These are phyloP conservation scores for Mustela erminea DNA, from an alignment of 2,797 vertebrate species.

Conservation along the genomic window DNA sequence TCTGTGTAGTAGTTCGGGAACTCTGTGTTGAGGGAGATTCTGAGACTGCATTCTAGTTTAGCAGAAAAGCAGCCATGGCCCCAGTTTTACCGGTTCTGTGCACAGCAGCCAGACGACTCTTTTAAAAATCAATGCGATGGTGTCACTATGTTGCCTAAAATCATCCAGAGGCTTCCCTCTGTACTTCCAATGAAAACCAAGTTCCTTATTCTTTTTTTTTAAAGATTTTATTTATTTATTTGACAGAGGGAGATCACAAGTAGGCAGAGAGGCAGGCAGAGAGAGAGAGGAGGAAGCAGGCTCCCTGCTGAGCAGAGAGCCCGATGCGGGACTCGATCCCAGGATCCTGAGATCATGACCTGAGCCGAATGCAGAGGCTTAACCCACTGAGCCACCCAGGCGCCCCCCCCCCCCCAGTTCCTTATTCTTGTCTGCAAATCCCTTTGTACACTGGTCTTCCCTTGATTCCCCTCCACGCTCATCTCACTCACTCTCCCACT, in stretches of 20 bases:
- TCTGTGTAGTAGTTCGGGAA: neutral
- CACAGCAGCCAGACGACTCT: neutral
- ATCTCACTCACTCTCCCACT: neutral
- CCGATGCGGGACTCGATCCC: too few relatives aligned
- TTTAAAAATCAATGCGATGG: slow-evolving; percentile 30
- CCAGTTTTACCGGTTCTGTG: slow-evolving; percentile 14
- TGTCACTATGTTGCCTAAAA: slow-evolving; percentile 46
- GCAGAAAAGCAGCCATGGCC: neutral
- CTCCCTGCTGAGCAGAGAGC: too few relatives aligned
- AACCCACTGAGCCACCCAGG: too few relatives aligned
- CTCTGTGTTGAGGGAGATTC: slow-evolving; percentile 3
- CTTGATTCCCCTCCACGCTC: neutral
- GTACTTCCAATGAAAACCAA: slow-evolving; percentile 30
- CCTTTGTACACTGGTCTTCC: neutral
- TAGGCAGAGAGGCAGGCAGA: too few relatives aligned
- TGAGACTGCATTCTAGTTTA: neutral
- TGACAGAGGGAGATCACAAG: too few relatives aligned
- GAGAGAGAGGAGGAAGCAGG: too few relatives aligned
- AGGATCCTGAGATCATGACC: too few relatives aligned
- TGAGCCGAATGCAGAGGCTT: too few relatives aligned
- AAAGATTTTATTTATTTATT: too few relatives aligned
- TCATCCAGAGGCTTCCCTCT: neutral
- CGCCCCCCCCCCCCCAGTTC: neutral
- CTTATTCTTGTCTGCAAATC: neutral
- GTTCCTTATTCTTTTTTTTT: neutral